phyloP scores from a whole-genome alignment of 2,888 invertebrate species.

The Mythimna albipuncta region DNA sequence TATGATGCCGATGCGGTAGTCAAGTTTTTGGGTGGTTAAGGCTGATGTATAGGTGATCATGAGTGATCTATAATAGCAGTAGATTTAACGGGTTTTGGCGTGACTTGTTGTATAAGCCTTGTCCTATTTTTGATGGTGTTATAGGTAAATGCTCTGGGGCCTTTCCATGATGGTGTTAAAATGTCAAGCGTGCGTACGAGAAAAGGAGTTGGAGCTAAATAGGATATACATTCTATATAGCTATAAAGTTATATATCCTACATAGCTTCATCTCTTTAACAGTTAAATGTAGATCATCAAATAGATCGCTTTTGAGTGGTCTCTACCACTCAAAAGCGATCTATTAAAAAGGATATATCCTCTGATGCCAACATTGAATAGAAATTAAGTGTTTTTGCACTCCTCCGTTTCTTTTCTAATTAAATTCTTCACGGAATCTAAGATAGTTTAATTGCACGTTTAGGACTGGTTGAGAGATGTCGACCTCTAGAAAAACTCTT shows the following conservation, averaged over 20 bases:
- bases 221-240: too few relatives aligned
- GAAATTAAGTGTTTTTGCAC: too few relatives aligned
- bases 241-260: too few relatives aligned
- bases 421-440: neutral
- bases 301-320: too few relatives aligned
- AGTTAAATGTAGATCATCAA: too few relatives aligned
- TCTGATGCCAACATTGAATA: neutral
- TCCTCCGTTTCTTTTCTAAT: neutral
- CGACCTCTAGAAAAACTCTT: too few relatives aligned
- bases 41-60: slow-evolving; percentile 10
- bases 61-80: neutral
- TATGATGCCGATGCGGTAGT: slow-evolving; percentile 29
- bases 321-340: too few relatives aligned
- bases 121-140: neutral
- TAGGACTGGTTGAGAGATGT: neutral
- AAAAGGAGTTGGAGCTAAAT: too few relatives aligned
- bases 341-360: too few relatives aligned
- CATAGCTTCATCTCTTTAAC: too few relatives aligned
- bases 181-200: too few relatives aligned
- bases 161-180: too few relatives aligned
- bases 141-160: neutral
- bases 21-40: slow-evolving; percentile 11
- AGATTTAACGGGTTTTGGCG: neutral
- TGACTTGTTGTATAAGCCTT: neutral
- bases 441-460: neutral